Evolutionary conservation across 2,113 vertebrate genomes (phyloP), one percentile per base, ranked within the genome.

Genomic region (Gasterosteus aculeatus): DNA sequence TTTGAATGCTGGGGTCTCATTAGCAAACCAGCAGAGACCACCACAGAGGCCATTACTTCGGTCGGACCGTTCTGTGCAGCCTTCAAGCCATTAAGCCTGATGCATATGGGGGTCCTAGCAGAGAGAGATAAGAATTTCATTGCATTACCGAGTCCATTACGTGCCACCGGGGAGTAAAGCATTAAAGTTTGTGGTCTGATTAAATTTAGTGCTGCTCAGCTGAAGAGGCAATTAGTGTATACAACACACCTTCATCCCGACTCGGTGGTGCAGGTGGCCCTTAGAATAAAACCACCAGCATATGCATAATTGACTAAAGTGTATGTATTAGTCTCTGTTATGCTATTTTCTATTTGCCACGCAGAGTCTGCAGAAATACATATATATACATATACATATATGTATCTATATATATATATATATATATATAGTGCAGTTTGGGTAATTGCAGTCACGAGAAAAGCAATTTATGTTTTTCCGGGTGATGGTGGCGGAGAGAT

Each of bases 131-230:
- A 89, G 88, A 88, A 90, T 90, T 93, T 91, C 87, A 91, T 88
- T 92, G 90, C 90, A 94, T 92, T 92, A 92, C 84, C 14, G 89
- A 89, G 79, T 92, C 88, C 88, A 92, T 91, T 93, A 89, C 71
- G 59, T 76, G 88, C 72, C 87, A 77, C 88, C 42, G 73, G 89
- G 88, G 89, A 89, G 70, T 54, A 70, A 74, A 44, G 77, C 91
- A 89, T 83, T 92, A 88, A 91, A 91, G 88, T 92, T 85, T 92
- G 91, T 90, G 88, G 89, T 89, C 91, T 92, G 89, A 94, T 94
- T 92, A 89, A 89, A 92, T 93, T 92, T 86, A 90, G 81, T 84
- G 82, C 84, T 75, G 84, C 75, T 91, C 77, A 60, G 83, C 84
- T 84, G 82, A 92, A 89, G 88, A 91, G 86, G 85, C 89, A 89